Evolutionary conservation across 2,113 vertebrate genomes (phyloP).

Genomic region (Anguilla rostrata): DNA sequence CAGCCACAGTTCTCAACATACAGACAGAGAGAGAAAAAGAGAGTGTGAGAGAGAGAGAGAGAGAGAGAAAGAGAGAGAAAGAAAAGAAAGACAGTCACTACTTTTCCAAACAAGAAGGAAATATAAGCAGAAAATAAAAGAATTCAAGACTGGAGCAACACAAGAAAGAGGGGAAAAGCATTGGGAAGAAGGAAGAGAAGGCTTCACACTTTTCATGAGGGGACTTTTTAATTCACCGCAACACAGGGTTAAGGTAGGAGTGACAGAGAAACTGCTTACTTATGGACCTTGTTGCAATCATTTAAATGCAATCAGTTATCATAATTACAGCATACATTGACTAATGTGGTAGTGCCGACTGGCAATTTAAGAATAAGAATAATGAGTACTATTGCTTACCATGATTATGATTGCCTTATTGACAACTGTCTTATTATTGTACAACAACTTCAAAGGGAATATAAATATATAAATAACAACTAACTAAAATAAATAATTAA

Average conservation of each 20-base stretch:
- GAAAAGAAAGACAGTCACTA: background rate
- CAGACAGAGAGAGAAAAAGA: background rate
- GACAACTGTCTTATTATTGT: too few relatives aligned
- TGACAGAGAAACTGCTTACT: background rate
- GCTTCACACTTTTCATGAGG: background rate
- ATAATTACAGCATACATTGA: background rate
- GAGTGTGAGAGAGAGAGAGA: background rate
- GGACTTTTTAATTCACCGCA: background rate
- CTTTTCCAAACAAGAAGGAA: background rate
- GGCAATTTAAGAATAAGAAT: background rate
- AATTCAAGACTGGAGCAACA: slow-evolving; percentile 18
- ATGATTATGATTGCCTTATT: too few relatives aligned
- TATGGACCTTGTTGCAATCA: too few relatives aligned
- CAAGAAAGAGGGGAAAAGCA: background rate
- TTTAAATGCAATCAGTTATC: background rate
- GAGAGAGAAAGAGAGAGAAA: too few relatives aligned
- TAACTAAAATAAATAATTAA: too few relatives aligned
- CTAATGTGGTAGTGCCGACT: background rate
- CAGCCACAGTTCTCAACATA: background rate
- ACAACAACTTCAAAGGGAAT: too few relatives aligned
- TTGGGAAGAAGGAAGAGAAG: background rate
- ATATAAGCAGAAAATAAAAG: slow-evolving; percentile 52
- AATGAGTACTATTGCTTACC: too few relatives aligned
- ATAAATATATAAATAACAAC: too few relatives aligned
- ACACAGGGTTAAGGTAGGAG: background rate